phyloP scores from a whole-genome alignment of 1,140 invertebrate genomes.

The Caenorhabditis inopinata region DNA sequence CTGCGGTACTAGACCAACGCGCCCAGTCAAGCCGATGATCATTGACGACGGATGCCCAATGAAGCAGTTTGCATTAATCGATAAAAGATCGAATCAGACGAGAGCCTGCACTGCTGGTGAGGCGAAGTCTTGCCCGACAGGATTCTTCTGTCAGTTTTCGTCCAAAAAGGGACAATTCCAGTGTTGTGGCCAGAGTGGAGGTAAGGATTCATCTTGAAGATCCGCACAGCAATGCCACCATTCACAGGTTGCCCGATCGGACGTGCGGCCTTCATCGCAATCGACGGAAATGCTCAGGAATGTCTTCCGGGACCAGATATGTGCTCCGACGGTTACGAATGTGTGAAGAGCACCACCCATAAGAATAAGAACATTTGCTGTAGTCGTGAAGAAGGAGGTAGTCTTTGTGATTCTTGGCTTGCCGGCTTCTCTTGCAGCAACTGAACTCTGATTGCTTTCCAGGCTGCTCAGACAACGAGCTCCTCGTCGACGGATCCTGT shows the following conservation, averaged over 20 bases:
- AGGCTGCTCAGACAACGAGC: constrained; percentile 35
- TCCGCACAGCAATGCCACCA: too few relatives aligned
- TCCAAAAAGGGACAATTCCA: constrained; percentile 41
- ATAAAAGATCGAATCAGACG: constrained; percentile 29
- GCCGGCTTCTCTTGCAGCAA: too few relatives aligned
- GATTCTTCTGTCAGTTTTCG: constrained; percentile 48
- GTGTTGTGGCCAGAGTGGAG: constrained; percentile 46
- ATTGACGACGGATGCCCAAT: constrained; percentile 37
- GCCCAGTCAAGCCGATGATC: constrained; percentile 34
- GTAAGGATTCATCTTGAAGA: neutral
- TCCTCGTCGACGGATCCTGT: constrained; percentile 30
- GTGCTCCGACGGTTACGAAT: constrained; percentile 41
- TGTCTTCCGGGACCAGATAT: constrained; percentile 40
- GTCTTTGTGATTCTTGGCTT: neutral
- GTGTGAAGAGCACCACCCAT: constrained; percentile 30
- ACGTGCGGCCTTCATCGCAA: constrained; percentile 44
- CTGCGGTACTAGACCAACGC: constrained; percentile 40
- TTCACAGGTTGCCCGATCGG: constrained; percentile 32
- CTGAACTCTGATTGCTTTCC: neutral
- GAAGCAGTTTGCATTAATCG: constrained; percentile 36
- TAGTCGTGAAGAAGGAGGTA: constrained; percentile 36
- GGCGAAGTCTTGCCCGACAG: constrained; percentile 42
- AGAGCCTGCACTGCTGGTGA: constrained; percentile 41
- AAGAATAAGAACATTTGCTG: constrained; percentile 42
- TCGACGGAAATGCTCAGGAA: constrained; percentile 43